Evolutionary conservation across 23 tunicate genomes (phyloP).

Genomic region (Diplosoma virens): DNA sequence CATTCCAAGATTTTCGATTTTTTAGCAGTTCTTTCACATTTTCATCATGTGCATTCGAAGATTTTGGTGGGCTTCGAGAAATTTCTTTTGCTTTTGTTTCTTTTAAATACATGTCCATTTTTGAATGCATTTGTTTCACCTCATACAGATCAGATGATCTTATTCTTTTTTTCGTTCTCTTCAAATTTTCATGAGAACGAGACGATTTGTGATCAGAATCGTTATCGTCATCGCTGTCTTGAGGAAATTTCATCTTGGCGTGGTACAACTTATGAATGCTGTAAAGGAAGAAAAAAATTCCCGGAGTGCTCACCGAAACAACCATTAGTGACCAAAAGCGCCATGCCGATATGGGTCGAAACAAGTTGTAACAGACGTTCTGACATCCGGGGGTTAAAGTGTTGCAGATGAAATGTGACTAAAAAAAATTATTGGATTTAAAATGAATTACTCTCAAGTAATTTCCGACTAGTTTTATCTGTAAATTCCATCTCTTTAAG

Average conservation of each 20-base stretch:
- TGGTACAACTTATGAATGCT: constrained; percentile 85
- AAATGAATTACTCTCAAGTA: too few relatives aligned
- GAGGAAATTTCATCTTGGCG: constrained; percentile 76
- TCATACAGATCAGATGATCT: constrained; percentile 23
- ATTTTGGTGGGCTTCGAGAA: neutral
- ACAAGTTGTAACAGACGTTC: constrained; percentile 85
- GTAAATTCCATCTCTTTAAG: too few relatives aligned
- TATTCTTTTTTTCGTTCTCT: constrained; percentile 25
- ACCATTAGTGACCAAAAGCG: constrained; percentile 98
- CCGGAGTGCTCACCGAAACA: constrained; percentile 68
- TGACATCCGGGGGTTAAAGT: constrained; percentile 87
- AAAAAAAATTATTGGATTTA: too few relatives aligned
- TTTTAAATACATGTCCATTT: neutral
- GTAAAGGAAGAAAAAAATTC: constrained; percentile 73
- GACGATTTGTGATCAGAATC: neutral
- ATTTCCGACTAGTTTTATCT: too few relatives aligned
- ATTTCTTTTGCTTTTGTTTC: constrained; percentile 20
- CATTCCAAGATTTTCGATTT: constrained; percentile 41
- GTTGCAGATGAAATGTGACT: constrained; percentile 89
- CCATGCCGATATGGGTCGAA: constrained; percentile 90
- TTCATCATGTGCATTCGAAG: neutral
- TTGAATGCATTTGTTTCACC: constrained; percentile 40
- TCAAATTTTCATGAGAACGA: constrained; percentile 29
- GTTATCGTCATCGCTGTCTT: constrained; percentile 22
- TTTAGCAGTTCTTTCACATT: constrained; percentile 51